Conservation (phyloP, 2,888 invertebrate genomes). For the Hypena proboscidalis region DNA sequence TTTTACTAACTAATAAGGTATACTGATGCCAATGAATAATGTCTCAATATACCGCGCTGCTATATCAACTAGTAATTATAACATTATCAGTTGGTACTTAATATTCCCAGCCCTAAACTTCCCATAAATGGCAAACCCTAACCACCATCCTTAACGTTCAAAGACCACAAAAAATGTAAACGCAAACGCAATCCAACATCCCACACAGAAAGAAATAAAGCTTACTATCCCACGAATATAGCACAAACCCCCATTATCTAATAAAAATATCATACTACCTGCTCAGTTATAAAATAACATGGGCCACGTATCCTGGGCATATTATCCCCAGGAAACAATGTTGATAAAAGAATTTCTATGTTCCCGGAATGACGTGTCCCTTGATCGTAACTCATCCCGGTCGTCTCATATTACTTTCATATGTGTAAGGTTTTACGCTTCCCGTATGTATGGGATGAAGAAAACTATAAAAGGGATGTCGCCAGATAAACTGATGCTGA, state of each 20-base stretch:
- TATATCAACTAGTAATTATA: no score
- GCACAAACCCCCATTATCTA: conserved; percentile 2
- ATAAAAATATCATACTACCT: conserved; percentile 23
- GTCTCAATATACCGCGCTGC: no score
- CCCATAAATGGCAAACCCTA: no score
- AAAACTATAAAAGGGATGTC: conserved; percentile 57
- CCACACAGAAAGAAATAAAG: background rate
- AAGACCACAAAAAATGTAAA: no score
- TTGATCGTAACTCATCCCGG: conserved; percentile 66
- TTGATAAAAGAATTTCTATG: conserved; percentile 68
- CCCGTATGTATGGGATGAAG: conserved; percentile 41
- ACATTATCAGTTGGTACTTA: no score
- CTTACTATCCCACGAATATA: background rate
- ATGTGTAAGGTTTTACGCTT: conserved; percentile 54
- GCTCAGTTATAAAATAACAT: conserved; percentile 47
- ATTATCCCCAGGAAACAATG: conserved; percentile 59
- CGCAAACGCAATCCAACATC: no score
- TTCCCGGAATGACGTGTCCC: conserved; percentile 62
- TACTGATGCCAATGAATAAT: no score
- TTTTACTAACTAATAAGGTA: no score
- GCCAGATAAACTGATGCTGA: conserved; percentile 32
- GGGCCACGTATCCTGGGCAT: conserved; percentile 42
- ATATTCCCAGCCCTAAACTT: no score
- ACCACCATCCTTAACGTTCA: no score
- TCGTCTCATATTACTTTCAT: conserved; percentile 62